Evolutionary conservation across 92 coral and sea anemone species (phyloP).

Genomic region (Metridium senile): DNA sequence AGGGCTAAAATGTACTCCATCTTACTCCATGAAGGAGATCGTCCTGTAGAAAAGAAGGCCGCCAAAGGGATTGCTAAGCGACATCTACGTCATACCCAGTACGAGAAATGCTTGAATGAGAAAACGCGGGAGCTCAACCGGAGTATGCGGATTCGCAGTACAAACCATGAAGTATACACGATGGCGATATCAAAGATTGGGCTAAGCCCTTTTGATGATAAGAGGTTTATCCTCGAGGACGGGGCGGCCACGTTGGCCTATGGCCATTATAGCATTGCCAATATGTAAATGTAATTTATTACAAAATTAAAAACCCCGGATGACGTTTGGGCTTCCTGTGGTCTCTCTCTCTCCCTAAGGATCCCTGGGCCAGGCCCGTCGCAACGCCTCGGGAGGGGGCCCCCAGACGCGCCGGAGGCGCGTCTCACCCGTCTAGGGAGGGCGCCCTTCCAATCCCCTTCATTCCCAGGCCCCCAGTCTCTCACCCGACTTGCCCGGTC

Average conservation of each 20-base stretch:
- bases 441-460: too few species aligned
- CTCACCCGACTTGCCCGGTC: too few species aligned
- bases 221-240: constrained; percentile 29
- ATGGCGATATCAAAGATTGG: constrained; percentile 34
- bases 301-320: too few species aligned
- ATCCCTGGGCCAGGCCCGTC: too few species aligned
- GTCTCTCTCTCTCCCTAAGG: too few species aligned
- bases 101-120: constrained; percentile 24
- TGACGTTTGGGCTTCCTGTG: too few species aligned
- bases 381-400: too few species aligned
- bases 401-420: too few species aligned
- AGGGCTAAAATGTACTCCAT: constrained; percentile 39
- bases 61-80: constrained; percentile 50
- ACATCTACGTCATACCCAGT: constrained; percentile 18
- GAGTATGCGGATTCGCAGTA: constrained; percentile 35
- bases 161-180: constrained; percentile 11
- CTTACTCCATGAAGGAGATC: constrained; percentile 13
- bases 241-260: constrained; percentile 20
- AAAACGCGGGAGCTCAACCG: constrained; percentile 13
- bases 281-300: too few species aligned
- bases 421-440: too few species aligned
- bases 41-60: constrained; percentile 41
- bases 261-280: constrained; percentile 12
- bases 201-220: constrained; percentile 41
- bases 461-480: too few species aligned